Base-by-base conservation (phyloP, 2,113 vertebrate genomes). In the Sphaerodactylus townsendi region DNA sequence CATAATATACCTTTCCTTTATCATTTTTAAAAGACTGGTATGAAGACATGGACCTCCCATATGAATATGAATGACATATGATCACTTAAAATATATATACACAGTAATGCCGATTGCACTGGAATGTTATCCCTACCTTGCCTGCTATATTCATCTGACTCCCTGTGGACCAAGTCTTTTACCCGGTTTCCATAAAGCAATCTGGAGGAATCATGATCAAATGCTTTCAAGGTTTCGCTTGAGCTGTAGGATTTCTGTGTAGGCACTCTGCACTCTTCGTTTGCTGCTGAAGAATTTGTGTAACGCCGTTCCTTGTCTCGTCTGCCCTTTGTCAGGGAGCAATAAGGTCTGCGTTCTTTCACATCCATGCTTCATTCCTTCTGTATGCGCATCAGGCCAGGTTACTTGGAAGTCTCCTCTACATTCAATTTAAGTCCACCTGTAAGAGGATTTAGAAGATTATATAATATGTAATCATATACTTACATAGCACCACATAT, bases 351-450 rank as follows among this genome's bases (percentile, higher is more conserved):
- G 92, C 98, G 97, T 96, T 99, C 98, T 92, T 98, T 99, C 97
- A 99, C 98, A 97, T 99, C 98, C 99, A 99, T 99, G 93, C 97
- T 98, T 97, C 97, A 97, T 95, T 97, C 98, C 99, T 98, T 97
- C 97, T 95, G 96, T 93, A 96, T 9, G 93, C 95, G 86, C 96
- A 95, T 96, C 95, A 91, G 95, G 92, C 92, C 94, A 77, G 89
- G 85, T 93, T 90, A 69, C 76, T 90, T 62, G 86, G 87, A 93
- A 94, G 84, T 91, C 87, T 91, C 91, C 92, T 96, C 95, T 92
- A 92, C 87, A 92, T 85, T 93, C 94, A 90, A 91, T 77, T 94
- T 90, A 95, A 92, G 92, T 92, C 90, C 94, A 95, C 95, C 96
- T 97, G 92, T 77, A 93, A 93, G 3, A 82, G 85, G 87, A 92